These are phyloP conservation scores for Prunella fulvescens DNA, from an alignment of 2,113 vertebrate genomes.

Conservation along the genomic window DNA sequence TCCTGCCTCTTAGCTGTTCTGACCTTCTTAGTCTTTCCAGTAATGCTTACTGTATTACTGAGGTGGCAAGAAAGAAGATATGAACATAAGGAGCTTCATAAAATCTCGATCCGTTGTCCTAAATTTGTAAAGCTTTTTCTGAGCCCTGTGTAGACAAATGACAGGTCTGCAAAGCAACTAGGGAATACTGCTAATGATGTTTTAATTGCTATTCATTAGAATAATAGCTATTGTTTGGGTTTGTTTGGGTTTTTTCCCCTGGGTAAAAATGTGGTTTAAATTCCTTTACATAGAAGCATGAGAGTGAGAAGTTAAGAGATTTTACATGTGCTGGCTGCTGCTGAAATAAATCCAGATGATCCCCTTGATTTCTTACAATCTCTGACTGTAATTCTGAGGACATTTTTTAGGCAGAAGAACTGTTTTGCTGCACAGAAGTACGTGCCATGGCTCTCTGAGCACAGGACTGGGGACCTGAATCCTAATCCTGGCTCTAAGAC, in stretches of 20 bases:
- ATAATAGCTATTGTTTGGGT: background rate
- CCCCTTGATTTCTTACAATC: background rate
- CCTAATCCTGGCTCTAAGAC: background rate
- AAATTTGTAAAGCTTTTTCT: background rate
- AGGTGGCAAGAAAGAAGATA: background rate
- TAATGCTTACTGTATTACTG: background rate
- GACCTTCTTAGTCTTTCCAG: background rate
- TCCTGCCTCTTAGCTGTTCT: background rate
- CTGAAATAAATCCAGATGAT: background rate
- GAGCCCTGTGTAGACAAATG: background rate
- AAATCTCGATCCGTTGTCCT: constrained; percentile 3
- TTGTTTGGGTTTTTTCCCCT: background rate
- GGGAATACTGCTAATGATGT: background rate
- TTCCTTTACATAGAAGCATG: background rate
- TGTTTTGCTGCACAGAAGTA: background rate
- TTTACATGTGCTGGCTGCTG: background rate
- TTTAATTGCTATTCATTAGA: background rate
- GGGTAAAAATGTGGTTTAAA: background rate
- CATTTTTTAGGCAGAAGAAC: background rate
- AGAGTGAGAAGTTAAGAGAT: background rate
- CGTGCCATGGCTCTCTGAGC: background rate
- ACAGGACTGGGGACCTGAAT: background rate
- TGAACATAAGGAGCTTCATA: background rate
- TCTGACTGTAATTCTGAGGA: background rate
- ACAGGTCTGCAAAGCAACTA: background rate